Conservation (phyloP, 2,888 invertebrate genomes). For the Parapristionchus giblindavisi region DNA sequence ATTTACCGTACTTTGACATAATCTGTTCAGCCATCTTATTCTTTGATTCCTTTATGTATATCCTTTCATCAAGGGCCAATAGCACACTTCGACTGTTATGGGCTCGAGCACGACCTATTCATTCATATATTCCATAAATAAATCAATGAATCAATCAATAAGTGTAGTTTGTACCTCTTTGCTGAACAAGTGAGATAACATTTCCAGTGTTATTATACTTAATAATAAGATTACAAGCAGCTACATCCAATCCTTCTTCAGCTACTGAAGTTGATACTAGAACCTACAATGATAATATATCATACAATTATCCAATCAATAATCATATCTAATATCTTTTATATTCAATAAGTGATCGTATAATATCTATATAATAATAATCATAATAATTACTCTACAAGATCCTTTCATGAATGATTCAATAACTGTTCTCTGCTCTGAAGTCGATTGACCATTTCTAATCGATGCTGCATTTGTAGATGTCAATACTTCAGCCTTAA, state of each 20-base stretch:
- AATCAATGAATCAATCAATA: no score
- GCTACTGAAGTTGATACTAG: constrained; percentile 67
- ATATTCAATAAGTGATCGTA: no score
- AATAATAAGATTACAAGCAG: constrained; percentile 67
- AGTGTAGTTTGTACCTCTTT: constrained; percentile 27
- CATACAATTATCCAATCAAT: no score
- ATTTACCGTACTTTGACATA: constrained; percentile 6
- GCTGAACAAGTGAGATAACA: constrained; percentile 33
- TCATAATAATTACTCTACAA: constrained; percentile 1
- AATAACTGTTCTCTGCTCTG: constrained; percentile 25
- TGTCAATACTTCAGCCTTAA: constrained; percentile 25
- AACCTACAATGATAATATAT: constrained; percentile 37
- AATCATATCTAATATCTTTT: no score
- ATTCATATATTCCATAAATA: background rate
- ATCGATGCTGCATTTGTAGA: constrained; percentile 20
- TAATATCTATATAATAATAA: no score
- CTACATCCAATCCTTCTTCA: constrained; percentile 67
- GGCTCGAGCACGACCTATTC: constrained; percentile 25
- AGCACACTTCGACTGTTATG: constrained; percentile 18
- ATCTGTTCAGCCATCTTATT: constrained; percentile 22
- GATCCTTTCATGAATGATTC: constrained; percentile 13
- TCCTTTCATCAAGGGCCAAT: constrained; percentile 9
- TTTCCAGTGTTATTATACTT: constrained; percentile 58
- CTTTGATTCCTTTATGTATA: constrained; percentile 3
- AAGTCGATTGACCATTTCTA: constrained; percentile 20